These are phyloP conservation scores for Drosophila watanabei DNA, from an alignment of 1,140 invertebrate genomes.

Conservation along the genomic window DNA sequence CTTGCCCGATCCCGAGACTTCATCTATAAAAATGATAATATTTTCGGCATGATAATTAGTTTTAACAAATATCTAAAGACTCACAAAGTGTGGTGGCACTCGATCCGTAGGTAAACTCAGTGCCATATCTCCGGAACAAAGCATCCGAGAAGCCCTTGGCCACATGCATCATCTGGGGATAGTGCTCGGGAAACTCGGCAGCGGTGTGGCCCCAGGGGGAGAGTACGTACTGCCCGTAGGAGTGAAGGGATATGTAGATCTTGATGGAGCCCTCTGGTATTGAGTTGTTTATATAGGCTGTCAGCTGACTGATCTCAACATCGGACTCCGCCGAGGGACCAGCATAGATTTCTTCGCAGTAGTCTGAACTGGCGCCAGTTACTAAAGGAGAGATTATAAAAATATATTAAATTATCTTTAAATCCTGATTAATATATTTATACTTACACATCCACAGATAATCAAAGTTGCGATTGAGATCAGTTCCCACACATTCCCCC, in stretches of 20 bases:
- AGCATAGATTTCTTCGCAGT: slow-evolving; percentile 87
- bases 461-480: slow-evolving; percentile 90
- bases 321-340: slow-evolving; percentile 88
- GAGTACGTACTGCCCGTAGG: slow-evolving; percentile 86
- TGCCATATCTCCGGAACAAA: slow-evolving; percentile 83
- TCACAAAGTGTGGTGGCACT: slow-evolving; percentile 87
- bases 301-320: slow-evolving; percentile 86
- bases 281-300: slow-evolving; percentile 78
- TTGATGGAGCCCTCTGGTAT: slow-evolving; percentile 79
- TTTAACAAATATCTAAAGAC: slow-evolving; percentile 9
- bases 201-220: slow-evolving; percentile 85
- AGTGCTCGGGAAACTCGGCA: slow-evolving; percentile 86
- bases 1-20: slow-evolving; percentile 87
- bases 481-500: slow-evolving; percentile 87
- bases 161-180: slow-evolving; percentile 86
- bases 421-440: background rate
- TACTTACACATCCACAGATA: slow-evolving; percentile 88
- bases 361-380: slow-evolving; percentile 86
- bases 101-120: slow-evolving; percentile 86
- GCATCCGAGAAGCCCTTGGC: slow-evolving; percentile 85
- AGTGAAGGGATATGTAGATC: slow-evolving; percentile 86
- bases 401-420: background rate
- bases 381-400: slow-evolving; percentile 18
- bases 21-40: slow-evolving; percentile 71
- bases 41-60: too few species aligned